These are phyloP conservation scores for Heteropelma amictum DNA, from an alignment of 2,888 invertebrate species.

Conservation along the genomic window DNA sequence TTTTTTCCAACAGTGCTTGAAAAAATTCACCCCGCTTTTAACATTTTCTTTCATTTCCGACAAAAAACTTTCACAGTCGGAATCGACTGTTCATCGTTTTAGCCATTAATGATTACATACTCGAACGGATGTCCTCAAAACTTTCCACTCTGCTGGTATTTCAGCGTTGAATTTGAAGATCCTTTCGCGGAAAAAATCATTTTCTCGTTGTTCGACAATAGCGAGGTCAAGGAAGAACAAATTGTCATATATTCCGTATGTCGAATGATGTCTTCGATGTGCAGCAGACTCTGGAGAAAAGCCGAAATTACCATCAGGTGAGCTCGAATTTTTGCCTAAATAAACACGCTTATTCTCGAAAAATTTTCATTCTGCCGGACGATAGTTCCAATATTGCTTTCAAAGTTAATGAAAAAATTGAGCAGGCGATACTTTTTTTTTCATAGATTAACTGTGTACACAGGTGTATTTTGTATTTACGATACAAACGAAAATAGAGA, in stretches of 20 bases:
- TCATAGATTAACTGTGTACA: neutral
- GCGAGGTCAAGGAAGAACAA: no score
- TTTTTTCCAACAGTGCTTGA: neutral
- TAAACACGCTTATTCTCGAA: no score
- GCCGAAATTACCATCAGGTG: no score
- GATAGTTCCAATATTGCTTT: no score
- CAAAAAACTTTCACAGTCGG: neutral
- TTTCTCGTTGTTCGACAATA: no score
- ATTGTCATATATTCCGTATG: no score
- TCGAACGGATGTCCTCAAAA: neutral
- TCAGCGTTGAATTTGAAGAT: neutral
- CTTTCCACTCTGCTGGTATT: neutral
- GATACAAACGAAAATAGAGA: neutral
- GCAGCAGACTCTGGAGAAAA: no score
- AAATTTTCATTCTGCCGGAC: no score
- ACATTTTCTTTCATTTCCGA: neutral
- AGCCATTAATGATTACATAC: neutral
- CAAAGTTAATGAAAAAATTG: slow-evolving; percentile 45
- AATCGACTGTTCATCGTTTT: neutral
- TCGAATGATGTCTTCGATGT: no score
- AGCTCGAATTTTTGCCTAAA: no score
- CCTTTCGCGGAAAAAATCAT: no score
- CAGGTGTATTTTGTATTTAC: neutral
- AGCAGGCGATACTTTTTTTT: no score
- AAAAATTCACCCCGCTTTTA: neutral